Percentiles rank a stretch among this genome's conserved stretches.
Conservation (phyloP, 2,888 invertebrate genomes). For the Heliconius ismenius region DNA sequence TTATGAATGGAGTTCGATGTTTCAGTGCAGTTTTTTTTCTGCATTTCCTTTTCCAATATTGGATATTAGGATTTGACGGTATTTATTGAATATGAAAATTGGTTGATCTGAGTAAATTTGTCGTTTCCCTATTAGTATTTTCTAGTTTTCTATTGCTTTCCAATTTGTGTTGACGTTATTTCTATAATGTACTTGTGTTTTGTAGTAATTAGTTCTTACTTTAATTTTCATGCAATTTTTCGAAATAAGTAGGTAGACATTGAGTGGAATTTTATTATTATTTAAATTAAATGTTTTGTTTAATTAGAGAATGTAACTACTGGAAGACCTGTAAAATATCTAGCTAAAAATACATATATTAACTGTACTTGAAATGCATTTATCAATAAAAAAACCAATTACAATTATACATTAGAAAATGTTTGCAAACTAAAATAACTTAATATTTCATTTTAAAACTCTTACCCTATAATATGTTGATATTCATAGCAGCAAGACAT, state of each 20-base stretch:
- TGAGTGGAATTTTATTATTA: neutral
- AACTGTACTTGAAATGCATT: too few relatives aligned
- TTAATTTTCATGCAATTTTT: neutral
- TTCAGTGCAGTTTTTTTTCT: slow-evolving; percentile 59
- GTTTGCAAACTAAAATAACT: neutral
- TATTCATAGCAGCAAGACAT: slow-evolving; percentile 47
- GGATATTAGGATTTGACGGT: slow-evolving; percentile 48
- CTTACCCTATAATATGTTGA: slow-evolving; percentile 34
- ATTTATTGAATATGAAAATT: slow-evolving; percentile 36
- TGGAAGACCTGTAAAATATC: neutral
- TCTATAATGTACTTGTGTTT: neutral
- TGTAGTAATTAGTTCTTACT: neutral
- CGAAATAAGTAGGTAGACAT: neutral
- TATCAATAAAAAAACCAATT: neutral
- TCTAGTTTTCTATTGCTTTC: slow-evolving; percentile 20
- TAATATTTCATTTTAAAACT: slow-evolving; percentile 17
- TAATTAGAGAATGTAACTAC: neutral
- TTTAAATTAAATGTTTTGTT: neutral
- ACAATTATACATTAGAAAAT: neutral
- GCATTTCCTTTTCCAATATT: slow-evolving; percentile 59
- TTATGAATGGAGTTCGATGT: slow-evolving; percentile 70
- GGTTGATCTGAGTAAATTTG: slow-evolving; percentile 21
- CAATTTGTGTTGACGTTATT: slow-evolving; percentile 2
- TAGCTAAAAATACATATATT: too few relatives aligned
- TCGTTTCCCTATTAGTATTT: slow-evolving; percentile 13